A percentile compares a stretch with the other conserved stretches of the same genome.
Evolutionary conservation across 2,113 vertebrate genomes (phyloP).

Genomic region (Saccopteryx leptura): DNA sequence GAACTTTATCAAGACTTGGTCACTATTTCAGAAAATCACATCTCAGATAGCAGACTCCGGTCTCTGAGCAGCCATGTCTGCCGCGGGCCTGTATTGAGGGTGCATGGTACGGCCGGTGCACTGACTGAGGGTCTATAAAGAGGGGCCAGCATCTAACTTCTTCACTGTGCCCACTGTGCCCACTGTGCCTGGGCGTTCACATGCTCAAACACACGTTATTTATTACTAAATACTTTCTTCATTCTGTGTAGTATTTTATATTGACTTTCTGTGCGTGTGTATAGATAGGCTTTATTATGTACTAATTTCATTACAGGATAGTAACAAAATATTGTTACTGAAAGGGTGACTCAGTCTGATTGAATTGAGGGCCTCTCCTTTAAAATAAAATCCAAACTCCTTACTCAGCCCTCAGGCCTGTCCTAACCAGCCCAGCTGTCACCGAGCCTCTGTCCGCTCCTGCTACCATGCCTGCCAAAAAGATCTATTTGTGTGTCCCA

Average conservation of each 20-base stretch:
- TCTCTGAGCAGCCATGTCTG: accelerated
- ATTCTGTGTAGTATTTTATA: neutral
- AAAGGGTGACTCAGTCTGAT: neutral
- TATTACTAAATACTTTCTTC: neutral
- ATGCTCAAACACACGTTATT: neutral
- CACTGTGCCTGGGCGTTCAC: too few relatives aligned
- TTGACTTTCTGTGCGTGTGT: neutral
- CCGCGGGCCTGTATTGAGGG: accelerated
- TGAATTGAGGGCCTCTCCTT: neutral
- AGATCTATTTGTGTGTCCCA: neutral
- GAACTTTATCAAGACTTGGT: neutral
- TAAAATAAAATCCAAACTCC: neutral
- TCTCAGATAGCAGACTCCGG: neutral
- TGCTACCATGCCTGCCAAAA: neutral
- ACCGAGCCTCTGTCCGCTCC: neutral
- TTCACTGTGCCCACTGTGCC: too few relatives aligned
- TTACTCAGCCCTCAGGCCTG: neutral
- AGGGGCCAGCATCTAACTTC: neutral
- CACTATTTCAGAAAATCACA: neutral
- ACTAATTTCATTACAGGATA: neutral
- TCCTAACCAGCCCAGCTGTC: neutral
- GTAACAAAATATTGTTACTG: neutral
- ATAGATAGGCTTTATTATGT: neutral
- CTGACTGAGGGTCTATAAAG: neutral
- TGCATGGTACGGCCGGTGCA: accelerated